These are phyloP conservation scores for Xenopus petersii DNA, from an alignment of 2,797 vertebrate species.

Conservation along the genomic window DNA sequence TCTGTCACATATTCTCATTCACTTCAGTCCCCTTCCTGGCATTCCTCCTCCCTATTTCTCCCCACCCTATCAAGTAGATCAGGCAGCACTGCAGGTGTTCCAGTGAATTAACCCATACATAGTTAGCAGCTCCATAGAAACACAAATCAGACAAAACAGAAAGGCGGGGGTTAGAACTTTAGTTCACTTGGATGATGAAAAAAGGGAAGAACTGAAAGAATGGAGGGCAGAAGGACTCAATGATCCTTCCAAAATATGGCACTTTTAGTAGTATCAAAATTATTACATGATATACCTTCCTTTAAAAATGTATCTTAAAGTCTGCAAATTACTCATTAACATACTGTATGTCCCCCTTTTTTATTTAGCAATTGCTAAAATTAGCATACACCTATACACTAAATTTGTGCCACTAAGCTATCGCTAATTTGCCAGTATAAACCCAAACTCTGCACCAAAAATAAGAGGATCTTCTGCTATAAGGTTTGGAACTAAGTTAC, in stretches of 20 bases:
- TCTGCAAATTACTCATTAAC: no score
- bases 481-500: no score
- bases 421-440: no score
- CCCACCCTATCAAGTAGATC: slow-evolving; percentile 61
- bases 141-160: slow-evolving; percentile 44
- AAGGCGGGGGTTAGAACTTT: slow-evolving; percentile 27
- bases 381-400: no score
- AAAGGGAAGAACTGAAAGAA: slow-evolving; percentile 42
- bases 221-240: neutral
- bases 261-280: no score
- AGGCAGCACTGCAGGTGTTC: slow-evolving; percentile 74
- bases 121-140: slow-evolving; percentile 56
- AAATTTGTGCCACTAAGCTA: no score
- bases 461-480: no score
- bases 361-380: no score
- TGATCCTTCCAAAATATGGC: neutral
- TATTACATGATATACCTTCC: no score
- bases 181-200: slow-evolving; percentile 53
- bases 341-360: no score
- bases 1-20: slow-evolving; percentile 46
- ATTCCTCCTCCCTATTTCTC: slow-evolving; percentile 39
- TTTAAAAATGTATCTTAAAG: no score
- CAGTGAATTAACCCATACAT: slow-evolving; percentile 65
- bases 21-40: slow-evolving; percentile 48
- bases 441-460: no score